Conservation (phyloP, 1,140 invertebrate species). For the Melanaphis sacchari region DNA sequence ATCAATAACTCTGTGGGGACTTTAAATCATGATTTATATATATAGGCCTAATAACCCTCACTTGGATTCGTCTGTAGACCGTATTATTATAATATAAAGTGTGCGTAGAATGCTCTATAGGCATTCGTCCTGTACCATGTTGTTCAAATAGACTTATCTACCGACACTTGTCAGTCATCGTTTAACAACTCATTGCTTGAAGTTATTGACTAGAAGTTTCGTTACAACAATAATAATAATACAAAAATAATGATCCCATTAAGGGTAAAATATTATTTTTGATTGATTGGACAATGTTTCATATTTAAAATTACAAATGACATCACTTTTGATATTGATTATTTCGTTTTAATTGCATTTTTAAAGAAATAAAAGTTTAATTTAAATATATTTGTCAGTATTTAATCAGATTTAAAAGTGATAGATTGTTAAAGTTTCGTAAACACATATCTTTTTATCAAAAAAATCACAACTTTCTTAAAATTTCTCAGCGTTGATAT, state of each 20-base stretch:
- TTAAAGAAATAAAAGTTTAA: neutral
- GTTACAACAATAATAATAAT: neutral
- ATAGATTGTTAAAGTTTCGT: neutral
- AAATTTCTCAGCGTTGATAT: neutral
- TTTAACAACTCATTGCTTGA: neutral
- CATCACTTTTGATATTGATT: neutral
- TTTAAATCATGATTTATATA: slow-evolving; percentile 1
- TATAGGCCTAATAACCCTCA: neutral
- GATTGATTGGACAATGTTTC: neutral
- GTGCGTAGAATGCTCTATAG: neutral
- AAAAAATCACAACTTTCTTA: neutral
- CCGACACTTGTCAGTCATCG: neutral
- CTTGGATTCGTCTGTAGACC: neutral
- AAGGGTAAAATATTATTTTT: neutral
- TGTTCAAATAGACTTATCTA: neutral
- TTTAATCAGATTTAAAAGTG: slow-evolving; percentile 6
- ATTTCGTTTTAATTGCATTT: neutral
- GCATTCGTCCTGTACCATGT: neutral
- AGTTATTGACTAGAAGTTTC: neutral
- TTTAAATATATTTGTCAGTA: neutral
- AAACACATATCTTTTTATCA: neutral
- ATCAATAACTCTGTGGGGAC: neutral
- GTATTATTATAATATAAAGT: neutral
- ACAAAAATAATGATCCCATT: neutral
- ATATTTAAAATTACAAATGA: neutral